Evolutionary conservation across 1,140 invertebrate species (phyloP).

Genomic region (Zaprionus ghesquierei): DNA sequence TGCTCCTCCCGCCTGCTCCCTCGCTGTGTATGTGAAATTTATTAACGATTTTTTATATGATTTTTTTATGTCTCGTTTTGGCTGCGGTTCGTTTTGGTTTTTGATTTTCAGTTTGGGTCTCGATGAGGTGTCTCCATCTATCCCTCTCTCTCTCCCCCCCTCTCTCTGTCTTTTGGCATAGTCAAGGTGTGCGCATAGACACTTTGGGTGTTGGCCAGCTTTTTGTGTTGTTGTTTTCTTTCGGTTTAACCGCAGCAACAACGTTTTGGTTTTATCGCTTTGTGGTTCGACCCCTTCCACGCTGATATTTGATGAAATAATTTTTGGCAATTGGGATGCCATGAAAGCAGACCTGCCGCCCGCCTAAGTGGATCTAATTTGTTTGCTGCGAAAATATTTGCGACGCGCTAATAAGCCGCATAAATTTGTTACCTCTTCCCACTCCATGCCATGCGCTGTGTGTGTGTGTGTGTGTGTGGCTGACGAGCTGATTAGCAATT

Average conservation of each 20-base stretch:
- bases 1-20: not conserved
- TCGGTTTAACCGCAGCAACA: conserved; percentile 28
- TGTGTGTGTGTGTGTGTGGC: conserved; percentile 39
- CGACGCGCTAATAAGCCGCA: conserved; percentile 71
- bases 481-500: conserved; percentile 60
- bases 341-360: conserved; percentile 36
- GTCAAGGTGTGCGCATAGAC: conserved; percentile 74
- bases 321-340: conserved; percentile 46
- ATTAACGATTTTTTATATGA: conserved; percentile 79
- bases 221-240: not conserved
- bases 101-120: conserved; percentile 22
- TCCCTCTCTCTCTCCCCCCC: not conserved
- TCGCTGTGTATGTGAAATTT: conserved; percentile 69
- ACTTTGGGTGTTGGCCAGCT: conserved; percentile 72
- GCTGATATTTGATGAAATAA: conserved; percentile 68
- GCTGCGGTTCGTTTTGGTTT: conserved; percentile 14
- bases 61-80: conserved; percentile 69
- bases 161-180: conserved; percentile 32
- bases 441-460: not conserved
- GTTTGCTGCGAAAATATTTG: conserved; percentile 76
- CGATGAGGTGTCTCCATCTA: not conserved
- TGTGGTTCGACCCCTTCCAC: conserved; percentile 10
- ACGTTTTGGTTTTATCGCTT: conserved; percentile 57
- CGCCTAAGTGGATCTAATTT: conserved; percentile 72
- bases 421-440: conserved; percentile 51